Evolutionary conservation across 2,797 vertebrate genomes (phyloP), one percentile per base, ranked within the genome.

Genomic region (Coracias cyanogaster): DNA sequence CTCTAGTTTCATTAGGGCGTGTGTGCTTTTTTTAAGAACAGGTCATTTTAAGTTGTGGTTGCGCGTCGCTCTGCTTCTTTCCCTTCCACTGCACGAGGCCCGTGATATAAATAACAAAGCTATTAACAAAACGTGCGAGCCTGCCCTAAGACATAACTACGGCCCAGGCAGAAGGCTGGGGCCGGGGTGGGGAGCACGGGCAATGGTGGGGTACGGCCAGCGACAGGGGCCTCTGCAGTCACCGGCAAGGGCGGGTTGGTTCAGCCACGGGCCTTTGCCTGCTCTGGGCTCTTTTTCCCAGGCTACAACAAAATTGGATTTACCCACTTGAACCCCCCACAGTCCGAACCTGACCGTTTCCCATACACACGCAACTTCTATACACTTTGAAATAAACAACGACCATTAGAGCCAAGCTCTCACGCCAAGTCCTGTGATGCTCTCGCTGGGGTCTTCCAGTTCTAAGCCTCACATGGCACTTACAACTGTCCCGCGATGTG

Each of bases 1-100:
- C 96, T 96, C 96, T 93, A 7, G 78, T 97, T 97, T 96, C 96
- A 97, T 94, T 89, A 94, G 90, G 93, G 90, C 6, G 57, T 92
- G 93, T 78, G 88, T 78, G 90, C 90, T 92, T 95, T 96, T 37
- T 97, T 97, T 80, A 95, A 90, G 93, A 95, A 86, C 90, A 51
- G 90, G 94, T 89, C 71, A 26, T 96, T 96, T 95, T 45, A 93
- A 96, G 86, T 46, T 91, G 96, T 18, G 78, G 96, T 94, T 87
- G 84, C 5, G 10, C 5, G 10, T 62, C 0, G 46, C 62, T 91
- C 72, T 43, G 2, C 88, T 87, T 37, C 93, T 89, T 93, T 90
- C 84, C 90, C 86, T 85, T 94, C 61, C 84, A 15, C 55, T 6
- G 90, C 3, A 0, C 3, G 1, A 82, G 71, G 84, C 49, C 64